A percentile compares a stretch with the other conserved stretches of the same genome.
These are phyloP conservation scores for Diplazon laetatorius DNA, from an alignment of 2,888 invertebrate species.

Conservation along the genomic window DNA sequence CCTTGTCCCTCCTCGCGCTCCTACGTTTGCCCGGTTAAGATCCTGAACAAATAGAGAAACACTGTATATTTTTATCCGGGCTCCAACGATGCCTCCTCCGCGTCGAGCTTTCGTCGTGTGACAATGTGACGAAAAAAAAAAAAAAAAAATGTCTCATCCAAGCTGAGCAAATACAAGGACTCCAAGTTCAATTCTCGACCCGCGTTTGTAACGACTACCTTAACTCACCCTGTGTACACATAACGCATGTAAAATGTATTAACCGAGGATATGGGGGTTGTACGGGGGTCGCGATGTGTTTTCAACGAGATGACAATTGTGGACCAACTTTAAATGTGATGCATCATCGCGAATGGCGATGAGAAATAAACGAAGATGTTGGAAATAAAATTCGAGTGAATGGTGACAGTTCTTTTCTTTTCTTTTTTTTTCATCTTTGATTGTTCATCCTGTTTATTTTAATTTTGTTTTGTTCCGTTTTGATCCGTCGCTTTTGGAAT, in stretches of 20 bases:
- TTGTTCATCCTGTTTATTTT: background rate
- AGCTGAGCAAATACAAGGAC: slow-evolving; percentile 66
- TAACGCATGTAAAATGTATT: too few relatives aligned
- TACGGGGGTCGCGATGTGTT: slow-evolving; percentile 26
- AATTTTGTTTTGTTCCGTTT: slow-evolving; percentile 3
- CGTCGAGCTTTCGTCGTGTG: slow-evolving; percentile 58
- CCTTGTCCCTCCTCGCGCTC: background rate
- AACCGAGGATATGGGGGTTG: background rate
- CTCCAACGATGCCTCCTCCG: background rate
- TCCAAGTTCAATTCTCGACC: slow-evolving; percentile 49
- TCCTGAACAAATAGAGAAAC: slow-evolving; percentile 67
- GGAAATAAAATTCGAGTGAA: slow-evolving; percentile 24
- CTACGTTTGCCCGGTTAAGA: slow-evolving; percentile 60
- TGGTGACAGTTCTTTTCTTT: background rate
- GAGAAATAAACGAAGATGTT: slow-evolving; percentile 22
- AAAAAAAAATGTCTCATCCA: slow-evolving; percentile 62
- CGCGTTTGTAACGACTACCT: slow-evolving; percentile 14
- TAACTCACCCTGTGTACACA: too few relatives aligned
- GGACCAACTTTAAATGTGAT: slow-evolving; percentile 32
- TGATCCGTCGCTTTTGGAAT: too few relatives aligned
- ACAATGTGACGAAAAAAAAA: slow-evolving; percentile 66
- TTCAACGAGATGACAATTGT: slow-evolving; percentile 15
- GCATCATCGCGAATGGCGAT: slow-evolving; percentile 43
- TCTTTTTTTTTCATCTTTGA: background rate
- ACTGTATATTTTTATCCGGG: slow-evolving; percentile 62